Base-by-base conservation (phyloP, 2,888 invertebrate genomes). In the Caenorhabditis sp. region DNA sequence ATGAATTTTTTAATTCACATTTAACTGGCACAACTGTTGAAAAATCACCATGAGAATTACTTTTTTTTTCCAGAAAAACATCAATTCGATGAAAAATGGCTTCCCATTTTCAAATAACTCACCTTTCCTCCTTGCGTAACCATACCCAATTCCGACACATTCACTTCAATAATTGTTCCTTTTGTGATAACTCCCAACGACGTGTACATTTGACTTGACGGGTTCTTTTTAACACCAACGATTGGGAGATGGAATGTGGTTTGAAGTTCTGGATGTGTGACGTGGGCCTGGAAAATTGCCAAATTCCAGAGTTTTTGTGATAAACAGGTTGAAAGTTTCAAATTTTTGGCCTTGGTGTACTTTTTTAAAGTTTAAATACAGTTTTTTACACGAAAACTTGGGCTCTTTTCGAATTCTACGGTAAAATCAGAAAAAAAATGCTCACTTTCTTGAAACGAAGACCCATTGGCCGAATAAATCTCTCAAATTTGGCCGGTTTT, bases 171-270 rank as follows among this genome's bases (percentile, higher is more conserved):
- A 57, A 79, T 77, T 6, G 87, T 87, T 59, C 86, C 87, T 69
- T 99, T 99, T 0, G 99, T 99, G 62, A 99, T 97, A 3, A 99
- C 97, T 97, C 99, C 99, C 65, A 99, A 90, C 70, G 93, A 93
- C 1, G 99, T 99, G 89, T 94, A 99, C 93, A 97, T 94, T 6
- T 94, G 92, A 0, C 97, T 97, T 88, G 93, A 97, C 0, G 99
- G 99, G 89, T 99, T 99, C 89, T 97, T 97, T 90, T 99, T 99
- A 0, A 99, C 99, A 0, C 97, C 97, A 85, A 99, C 95, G 51
- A 99, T 97, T 0, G 97, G 97, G 76, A 99, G 90, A 88, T 92
- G 93, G 89, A 99, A 99, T 0, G 99, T 99, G 0, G 99, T 96
- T 89, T 97, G 97, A 23, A 99, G 89, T 89, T 99, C 99, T 0